Percentiles rank a stretch among this genome's conserved stretches.
These are phyloP conservation scores for Xylota segnis DNA, from an alignment of 2,888 invertebrate species.

Conservation along the genomic window DNA sequence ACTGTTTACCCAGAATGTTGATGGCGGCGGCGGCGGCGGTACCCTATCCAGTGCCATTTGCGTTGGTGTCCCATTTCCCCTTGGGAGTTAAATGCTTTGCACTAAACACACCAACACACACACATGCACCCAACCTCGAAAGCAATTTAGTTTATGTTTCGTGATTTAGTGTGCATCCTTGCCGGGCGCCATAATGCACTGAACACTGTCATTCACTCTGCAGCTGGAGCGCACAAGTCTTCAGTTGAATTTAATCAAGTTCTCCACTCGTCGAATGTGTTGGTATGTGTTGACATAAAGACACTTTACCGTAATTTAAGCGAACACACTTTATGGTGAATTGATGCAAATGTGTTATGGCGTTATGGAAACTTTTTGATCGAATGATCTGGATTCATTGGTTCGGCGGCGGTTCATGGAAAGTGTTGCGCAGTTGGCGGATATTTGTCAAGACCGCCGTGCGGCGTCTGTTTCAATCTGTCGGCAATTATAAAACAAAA, in stretches of 20 bases:
- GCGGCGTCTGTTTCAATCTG: conserved; percentile 2
- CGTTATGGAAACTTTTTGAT: conserved; percentile 21
- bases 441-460: not conserved
- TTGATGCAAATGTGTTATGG: conserved; percentile 17
- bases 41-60: conserved; percentile 1
- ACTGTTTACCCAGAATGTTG: conserved; percentile 28
- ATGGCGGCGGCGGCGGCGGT: conserved; percentile 13
- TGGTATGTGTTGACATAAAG: not conserved
- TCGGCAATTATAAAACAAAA: not conserved
- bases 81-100: conserved; percentile 9
- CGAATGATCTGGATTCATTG: conserved; percentile 30
- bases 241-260: conserved; percentile 16
- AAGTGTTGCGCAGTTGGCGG: conserved; percentile 22
- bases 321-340: not conserved
- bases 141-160: conserved; percentile 40
- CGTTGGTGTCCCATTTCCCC: conserved; percentile 21
- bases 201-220: not conserved
- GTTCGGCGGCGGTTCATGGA: not conserved
- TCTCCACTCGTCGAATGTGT: not conserved
- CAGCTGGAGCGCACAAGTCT: not conserved
- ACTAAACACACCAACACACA: not conserved
- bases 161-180: conserved; percentile 24
- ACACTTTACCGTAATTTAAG: not conserved
- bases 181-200: conserved; percentile 10
- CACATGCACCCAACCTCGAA: not conserved